Evolutionary conservation across 2,888 invertebrate species (phyloP), one percentile per base, ranked within the genome.

Genomic region (Yponomeuta malinellus): DNA sequence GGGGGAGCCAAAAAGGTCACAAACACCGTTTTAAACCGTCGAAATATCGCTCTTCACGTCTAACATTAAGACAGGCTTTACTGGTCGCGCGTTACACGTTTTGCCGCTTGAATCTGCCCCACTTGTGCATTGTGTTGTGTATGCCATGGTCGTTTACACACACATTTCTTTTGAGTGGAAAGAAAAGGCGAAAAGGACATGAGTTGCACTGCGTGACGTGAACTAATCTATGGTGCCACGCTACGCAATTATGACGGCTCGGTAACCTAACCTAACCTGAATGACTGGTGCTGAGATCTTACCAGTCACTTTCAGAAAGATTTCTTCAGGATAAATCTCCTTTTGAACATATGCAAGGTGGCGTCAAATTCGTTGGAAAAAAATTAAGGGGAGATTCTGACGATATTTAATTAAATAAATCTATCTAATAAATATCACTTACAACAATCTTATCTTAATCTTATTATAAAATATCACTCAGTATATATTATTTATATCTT

Each of bases 141-240:
- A 83, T 86, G 86, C 86, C 84, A 85, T 79, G 84, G 88, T 78
- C 85, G 86, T 88, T 82, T 82, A 85, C 82, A 83, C 87, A 88
- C 82, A 83, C 87, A 88, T 89, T 89, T 89, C 87, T 89, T 89
- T 83, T 81, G 78, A 83, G 78, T 78, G 73, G 79, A 82, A 88
- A 86, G 88, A 88, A 89, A 88, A 88, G 88, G 85, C 88, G 87
- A 90, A 88, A 43, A 89, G 88, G 89, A 89, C 84, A 86, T 81
- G 73, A 68, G 48, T 68, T 68, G 48, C 48, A 68, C 52, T 52
- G 78, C 76, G 74, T 79, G 76, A 76, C 75, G 23, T 37, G 68
- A 59, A 12, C 43, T 43, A 43, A 43, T 5, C 43, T 8, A 43
- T 8, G 43, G 43, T 43, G 43, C 43, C 43, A 43, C 48, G 48